Evolutionary conservation across 2,797 vertebrate species (phyloP).

Genomic region (Sebastes glaucus): DNA sequence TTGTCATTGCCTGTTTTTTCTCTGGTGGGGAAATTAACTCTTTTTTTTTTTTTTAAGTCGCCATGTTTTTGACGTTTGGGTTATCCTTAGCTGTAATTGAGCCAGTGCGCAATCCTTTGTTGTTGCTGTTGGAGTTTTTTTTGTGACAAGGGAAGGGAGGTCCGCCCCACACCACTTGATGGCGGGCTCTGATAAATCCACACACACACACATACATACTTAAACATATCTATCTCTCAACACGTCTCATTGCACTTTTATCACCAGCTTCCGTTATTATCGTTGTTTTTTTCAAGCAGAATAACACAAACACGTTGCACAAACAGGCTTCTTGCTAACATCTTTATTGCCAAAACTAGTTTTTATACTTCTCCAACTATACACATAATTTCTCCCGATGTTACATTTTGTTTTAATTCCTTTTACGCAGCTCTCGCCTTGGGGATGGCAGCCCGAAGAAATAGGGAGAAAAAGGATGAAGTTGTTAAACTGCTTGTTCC

Average conservation of each 20-base stretch:
- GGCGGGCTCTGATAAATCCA: conserved; percentile 37
- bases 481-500: conserved; percentile 64
- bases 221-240: conserved; percentile 17
- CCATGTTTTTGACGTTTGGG: neutral
- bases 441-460: conserved; percentile 3
- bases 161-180: conserved; percentile 22
- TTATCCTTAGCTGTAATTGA: neutral
- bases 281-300: conserved; percentile 25
- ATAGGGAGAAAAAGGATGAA: conserved; percentile 33
- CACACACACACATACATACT: neutral
- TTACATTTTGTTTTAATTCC: neutral
- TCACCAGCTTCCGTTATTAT: conserved; percentile 19
- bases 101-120: neutral
- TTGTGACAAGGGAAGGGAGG: conserved; percentile 5
- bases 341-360: conserved; percentile 31
- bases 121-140: conserved; percentile 1
- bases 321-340: conserved; percentile 26
- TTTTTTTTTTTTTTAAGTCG: neutral
- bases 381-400: conserved; percentile 10
- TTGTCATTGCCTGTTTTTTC: conserved; percentile 16
- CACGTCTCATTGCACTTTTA: conserved; percentile 21
- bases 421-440: neutral
- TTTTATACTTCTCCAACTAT: neutral
- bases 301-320: conserved; percentile 32
- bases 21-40: neutral